Percentiles rank a stretch among this genome's conserved stretches.
Conservation (phyloP, 1,140 invertebrate species). For the Battus philenor region DNA sequence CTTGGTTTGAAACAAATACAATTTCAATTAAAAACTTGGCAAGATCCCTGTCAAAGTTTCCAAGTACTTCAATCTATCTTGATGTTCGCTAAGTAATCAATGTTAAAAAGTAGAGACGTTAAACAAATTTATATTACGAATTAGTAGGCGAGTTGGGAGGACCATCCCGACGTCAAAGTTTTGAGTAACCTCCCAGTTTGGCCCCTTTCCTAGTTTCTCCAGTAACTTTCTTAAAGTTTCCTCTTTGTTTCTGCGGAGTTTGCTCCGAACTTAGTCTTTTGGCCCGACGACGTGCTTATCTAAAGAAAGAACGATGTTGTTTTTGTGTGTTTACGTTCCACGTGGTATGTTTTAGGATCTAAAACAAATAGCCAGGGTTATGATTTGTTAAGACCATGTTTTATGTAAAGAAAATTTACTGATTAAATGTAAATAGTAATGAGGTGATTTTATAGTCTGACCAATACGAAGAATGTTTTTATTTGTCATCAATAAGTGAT, state of each 20-base stretch:
- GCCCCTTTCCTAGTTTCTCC: slow-evolving; percentile 39
- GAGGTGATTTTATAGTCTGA: too few species aligned
- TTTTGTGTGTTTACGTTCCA: background rate
- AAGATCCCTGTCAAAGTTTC: slow-evolving; percentile 40
- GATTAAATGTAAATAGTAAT: too few species aligned
- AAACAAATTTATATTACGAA: slow-evolving; percentile 74
- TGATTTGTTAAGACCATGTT: too few species aligned
- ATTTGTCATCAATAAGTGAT: too few species aligned
- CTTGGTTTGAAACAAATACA: slow-evolving; percentile 13
- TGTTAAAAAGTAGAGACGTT: slow-evolving; percentile 73
- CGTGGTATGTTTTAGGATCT: background rate
- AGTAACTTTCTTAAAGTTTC: slow-evolving; percentile 56
- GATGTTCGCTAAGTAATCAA: slow-evolving; percentile 69
- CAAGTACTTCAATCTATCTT: slow-evolving; percentile 61
- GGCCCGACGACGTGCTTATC: slow-evolving; percentile 57
- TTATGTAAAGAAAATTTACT: too few species aligned
- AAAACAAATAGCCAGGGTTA: too few species aligned
- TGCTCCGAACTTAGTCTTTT: slow-evolving; percentile 49
- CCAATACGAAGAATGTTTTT: too few species aligned
- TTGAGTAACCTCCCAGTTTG: slow-evolving; percentile 51
- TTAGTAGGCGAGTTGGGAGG: slow-evolving; percentile 60
- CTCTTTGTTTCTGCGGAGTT: slow-evolving; percentile 64
- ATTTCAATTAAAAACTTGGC: slow-evolving; percentile 15
- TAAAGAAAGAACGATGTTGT: background rate
- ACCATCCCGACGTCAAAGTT: slow-evolving; percentile 62